Evolutionary conservation across 92 coral and sea anemone species (phyloP), one percentile per base, ranked within the genome.

Genomic region (Anthopleura xanthogrammica): DNA sequence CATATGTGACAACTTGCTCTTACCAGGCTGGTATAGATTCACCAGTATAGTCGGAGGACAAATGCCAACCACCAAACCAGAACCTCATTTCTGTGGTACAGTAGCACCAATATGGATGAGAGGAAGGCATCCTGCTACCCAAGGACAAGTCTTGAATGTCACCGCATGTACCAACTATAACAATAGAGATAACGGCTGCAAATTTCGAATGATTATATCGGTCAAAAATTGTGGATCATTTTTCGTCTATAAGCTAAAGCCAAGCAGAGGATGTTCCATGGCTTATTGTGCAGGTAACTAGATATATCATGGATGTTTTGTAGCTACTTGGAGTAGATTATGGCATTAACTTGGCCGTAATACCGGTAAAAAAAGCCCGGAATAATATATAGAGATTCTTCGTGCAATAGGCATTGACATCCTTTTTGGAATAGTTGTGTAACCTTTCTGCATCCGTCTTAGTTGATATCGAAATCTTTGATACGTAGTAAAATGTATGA

Each of bases 31-130:
- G 86, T 83, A 83, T 13, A 62, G 81, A 29, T 83, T 83, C 41
- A 50, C 29, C 14, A 83, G 70, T 36, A 72, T n/a, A 9, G 86
- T 75, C 57, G 86, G 85, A 7, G 85, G 50, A 2, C 54, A 52
- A 52, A 80, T 80, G 75, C 88, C 88, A 2, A 46, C 24, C 0
- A 14, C 7, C 41, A 57, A 40, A 54, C 41, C 57, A 24, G 52
- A 16, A 0, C 73, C 48, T 5, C 1, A 48, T 42, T 80, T 54
- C 17, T 85, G 88, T 57, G 88, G 88, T 11, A 85, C 88, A 0
- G 65, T 55, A 3, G 62, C 52, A 70, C 88, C 88, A 9, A 72
- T 85, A 46, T 85, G 88, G 88, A 72, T 85, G 43, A 40, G 23
- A 0, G 89, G 71, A 3, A 46, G 46, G 2, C 88, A 77, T 41